Base-by-base conservation (phyloP, 2,113 vertebrate species). In the Perognathus longimembris region DNA sequence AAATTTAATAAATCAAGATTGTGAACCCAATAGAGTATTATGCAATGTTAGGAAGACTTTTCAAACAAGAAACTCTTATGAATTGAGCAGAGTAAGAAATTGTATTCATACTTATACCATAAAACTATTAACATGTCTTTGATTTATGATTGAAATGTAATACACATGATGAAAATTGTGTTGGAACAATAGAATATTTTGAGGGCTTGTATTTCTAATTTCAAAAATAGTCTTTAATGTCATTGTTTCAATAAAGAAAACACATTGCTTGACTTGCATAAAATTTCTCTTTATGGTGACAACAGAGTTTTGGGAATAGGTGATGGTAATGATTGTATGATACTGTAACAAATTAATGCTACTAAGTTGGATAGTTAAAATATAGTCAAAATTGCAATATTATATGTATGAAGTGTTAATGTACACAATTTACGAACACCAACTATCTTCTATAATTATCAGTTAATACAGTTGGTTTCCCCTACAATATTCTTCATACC, bases 61-160 rank as follows among this genome's bases (percentile, higher is more conserved):
- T 57, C 54, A 21, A 86, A 75, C 26, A 54, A 20, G 38, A 20
- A 79, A 64, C 86, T 54, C 9, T 89, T 67, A 32, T 80, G 15
- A 54, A 84, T 36, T 67, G 17, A 82, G 12, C 32, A 93, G 36
- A 83, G 63, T 57, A 74, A 93, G 73, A 75, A 70, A 71, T 24
- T 34, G 17, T 3, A 30, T 70, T 0, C 34, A 61, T 36, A 79
- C 6, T 69, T 63, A 77, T 10, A 77, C 54, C 61, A 38, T 38
- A 61, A 24, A 90, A 83, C 3, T 66, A 10, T 88, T 77, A 75
- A 91, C 66, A 32, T 63, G 24, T 79, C 61, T 89, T 28, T 83
- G 77, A 88, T 69, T 63, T 84, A 20, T 81, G 20, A 69, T 70
- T 79, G 6, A 81, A 92, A 67, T 90, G 38, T 61, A 84, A 76